Evolutionary conservation across 2,888 invertebrate species (phyloP).

Genomic region (Synergus japonicus): DNA sequence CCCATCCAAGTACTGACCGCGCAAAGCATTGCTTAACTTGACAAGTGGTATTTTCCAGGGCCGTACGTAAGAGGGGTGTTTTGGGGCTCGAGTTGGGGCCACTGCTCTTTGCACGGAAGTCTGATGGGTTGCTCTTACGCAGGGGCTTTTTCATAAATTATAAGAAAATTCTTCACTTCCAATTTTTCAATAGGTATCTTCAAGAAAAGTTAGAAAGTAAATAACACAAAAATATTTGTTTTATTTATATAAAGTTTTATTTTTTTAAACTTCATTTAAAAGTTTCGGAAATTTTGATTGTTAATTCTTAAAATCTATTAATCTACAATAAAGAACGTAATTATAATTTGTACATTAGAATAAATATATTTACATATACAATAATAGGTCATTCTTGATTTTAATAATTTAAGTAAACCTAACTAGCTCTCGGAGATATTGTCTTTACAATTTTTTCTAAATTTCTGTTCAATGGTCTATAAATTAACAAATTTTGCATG

Average conservation of each 20-base stretch:
- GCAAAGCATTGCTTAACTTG: too few relatives aligned
- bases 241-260: not conserved
- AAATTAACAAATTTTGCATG: not conserved
- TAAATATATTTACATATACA: slow-evolving; percentile 1
- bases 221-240: not conserved
- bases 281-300: not conserved
- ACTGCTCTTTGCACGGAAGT: too few relatives aligned
- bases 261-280: not conserved
- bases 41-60: too few relatives aligned
- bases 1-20: too few relatives aligned
- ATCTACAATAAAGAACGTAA: not conserved
- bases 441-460: not conserved
- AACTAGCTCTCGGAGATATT: not conserved
- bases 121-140: too few relatives aligned
- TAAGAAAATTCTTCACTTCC: not conserved
- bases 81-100: too few relatives aligned
- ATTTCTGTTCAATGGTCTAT: not conserved
- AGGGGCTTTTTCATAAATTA: too few relatives aligned
- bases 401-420: not conserved
- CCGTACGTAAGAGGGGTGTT: too few relatives aligned
- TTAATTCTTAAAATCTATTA: not conserved
- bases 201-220: not conserved
- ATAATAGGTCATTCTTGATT: not conserved
- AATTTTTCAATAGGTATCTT: not conserved
- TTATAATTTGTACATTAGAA: not conserved